Evolutionary conservation across 2,113 vertebrate species (phyloP).

Genomic region (Colossoma macropomum): DNA sequence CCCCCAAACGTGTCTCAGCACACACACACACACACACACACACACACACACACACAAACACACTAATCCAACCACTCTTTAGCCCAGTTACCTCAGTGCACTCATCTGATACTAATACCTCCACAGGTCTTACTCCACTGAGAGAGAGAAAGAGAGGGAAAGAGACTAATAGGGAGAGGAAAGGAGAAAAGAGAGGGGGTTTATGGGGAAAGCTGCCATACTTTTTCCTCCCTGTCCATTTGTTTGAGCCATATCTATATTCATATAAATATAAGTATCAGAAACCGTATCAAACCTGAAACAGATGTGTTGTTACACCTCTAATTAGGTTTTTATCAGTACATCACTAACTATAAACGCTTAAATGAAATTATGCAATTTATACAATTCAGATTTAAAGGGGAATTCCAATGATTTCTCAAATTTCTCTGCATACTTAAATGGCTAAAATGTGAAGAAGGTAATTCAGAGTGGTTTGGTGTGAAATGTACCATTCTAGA

Average conservation of each 20-base stretch:
- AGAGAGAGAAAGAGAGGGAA: not conserved
- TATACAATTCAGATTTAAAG: no score
- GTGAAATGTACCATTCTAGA: no score
- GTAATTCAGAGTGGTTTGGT: no score
- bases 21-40: conserved; percentile 1
- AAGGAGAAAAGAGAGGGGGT: not conserved
- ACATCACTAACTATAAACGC: no score
- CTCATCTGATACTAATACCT: conserved; percentile 11
- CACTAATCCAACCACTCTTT: not conserved
- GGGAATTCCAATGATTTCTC: no score
- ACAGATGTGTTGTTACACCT: no score
- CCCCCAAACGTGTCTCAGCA: conserved; percentile 38
- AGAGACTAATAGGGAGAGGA: not conserved
- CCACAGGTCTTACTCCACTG: not conserved
- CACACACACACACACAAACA: conserved; percentile 24
- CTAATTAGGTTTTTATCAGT: no score
- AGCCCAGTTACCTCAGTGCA: not conserved
- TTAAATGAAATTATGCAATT: no score
- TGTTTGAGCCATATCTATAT: not conserved
- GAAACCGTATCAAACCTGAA: no score
- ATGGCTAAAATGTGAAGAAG: no score
- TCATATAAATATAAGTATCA: not conserved
- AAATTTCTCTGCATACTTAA: no score
- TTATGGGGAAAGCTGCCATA: not conserved
- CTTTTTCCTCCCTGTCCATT: not conserved